Evolutionary conservation across 2,888 invertebrate species (phyloP).

Genomic region (Arctia plantaginis): DNA sequence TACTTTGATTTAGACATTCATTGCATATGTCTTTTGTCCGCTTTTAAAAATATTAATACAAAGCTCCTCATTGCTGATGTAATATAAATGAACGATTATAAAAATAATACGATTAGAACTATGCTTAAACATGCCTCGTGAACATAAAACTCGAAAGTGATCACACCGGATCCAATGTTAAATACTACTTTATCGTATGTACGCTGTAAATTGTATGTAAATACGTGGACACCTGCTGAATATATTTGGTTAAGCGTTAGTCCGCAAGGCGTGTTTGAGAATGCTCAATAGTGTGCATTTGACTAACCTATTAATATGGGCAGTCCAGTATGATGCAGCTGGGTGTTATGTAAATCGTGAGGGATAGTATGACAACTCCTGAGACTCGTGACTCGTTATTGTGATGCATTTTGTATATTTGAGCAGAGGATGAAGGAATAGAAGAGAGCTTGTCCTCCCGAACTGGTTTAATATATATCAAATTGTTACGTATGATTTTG

Average conservation of each 20-base stretch:
- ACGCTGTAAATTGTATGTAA: slow-evolving; percentile 84
- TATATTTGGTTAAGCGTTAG: slow-evolving; percentile 77
- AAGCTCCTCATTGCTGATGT: background rate
- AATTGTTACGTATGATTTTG: background rate
- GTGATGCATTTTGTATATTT: slow-evolving; percentile 36
- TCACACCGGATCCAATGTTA: slow-evolving; percentile 72
- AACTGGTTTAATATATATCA: background rate
- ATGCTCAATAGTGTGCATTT: slow-evolving; percentile 77
- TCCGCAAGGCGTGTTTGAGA: slow-evolving; percentile 74
- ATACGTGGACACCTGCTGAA: slow-evolving; percentile 85
- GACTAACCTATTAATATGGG: slow-evolving; percentile 81
- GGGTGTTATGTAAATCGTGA: slow-evolving; percentile 72
- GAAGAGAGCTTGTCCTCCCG: slow-evolving; percentile 8
- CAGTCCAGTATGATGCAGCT: slow-evolving; percentile 64
- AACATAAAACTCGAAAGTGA: slow-evolving; percentile 57
- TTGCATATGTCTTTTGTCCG: background rate
- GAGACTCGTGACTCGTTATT: slow-evolving; percentile 46
- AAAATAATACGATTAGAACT: slow-evolving; percentile 5
- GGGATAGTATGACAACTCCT: slow-evolving; percentile 64
- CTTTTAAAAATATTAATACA: background rate
- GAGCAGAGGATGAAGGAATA: slow-evolving; percentile 17
- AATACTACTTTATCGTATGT: slow-evolving; percentile 72
- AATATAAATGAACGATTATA: background rate
- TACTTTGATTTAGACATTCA: background rate
- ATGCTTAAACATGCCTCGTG: background rate